A percentile compares a stretch with the other conserved stretches of the same genome.
Evolutionary conservation across 2,888 invertebrate species (phyloP).

Genomic region (Siphlonurus alternatus): DNA sequence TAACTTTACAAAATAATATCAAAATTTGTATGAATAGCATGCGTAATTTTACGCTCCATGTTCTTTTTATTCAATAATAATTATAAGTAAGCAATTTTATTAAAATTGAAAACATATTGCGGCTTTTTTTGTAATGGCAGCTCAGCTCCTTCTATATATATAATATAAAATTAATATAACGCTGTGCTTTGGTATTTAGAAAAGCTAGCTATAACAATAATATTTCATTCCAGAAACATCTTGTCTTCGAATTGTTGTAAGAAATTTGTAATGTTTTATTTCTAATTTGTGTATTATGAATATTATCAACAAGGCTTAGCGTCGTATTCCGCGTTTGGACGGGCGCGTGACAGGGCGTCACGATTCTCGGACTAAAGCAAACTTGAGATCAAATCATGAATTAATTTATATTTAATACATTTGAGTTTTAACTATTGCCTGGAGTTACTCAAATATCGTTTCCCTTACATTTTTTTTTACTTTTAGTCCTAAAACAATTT

Average conservation of each 20-base stretch:
- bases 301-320: conserved; percentile 1
- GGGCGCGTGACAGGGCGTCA: not conserved
- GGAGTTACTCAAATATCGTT: no score
- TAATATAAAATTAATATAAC: not conserved
- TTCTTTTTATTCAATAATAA: no score
- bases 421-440: no score
- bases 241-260: no score
- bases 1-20: no score
- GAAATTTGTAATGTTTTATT: no score
- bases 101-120: not conserved
- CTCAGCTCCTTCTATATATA: not conserved
- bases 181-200: not conserved
- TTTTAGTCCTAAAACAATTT: no score
- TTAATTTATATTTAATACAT: no score
- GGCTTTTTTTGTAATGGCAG: not conserved
- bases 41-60: not conserved
- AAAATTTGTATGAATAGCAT: not conserved
- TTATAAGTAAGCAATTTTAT: no score
- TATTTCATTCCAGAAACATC: not conserved
- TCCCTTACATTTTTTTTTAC: no score
- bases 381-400: not conserved
- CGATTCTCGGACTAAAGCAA: not conserved
- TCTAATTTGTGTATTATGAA: no score
- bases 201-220: not conserved
- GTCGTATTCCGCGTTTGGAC: conserved; percentile 2